A percentile compares a stretch with the other conserved stretches of the same genome.
phyloP scores from a whole-genome alignment of 2,797 vertebrate species.

The Philypnodon macrostomus region DNA sequence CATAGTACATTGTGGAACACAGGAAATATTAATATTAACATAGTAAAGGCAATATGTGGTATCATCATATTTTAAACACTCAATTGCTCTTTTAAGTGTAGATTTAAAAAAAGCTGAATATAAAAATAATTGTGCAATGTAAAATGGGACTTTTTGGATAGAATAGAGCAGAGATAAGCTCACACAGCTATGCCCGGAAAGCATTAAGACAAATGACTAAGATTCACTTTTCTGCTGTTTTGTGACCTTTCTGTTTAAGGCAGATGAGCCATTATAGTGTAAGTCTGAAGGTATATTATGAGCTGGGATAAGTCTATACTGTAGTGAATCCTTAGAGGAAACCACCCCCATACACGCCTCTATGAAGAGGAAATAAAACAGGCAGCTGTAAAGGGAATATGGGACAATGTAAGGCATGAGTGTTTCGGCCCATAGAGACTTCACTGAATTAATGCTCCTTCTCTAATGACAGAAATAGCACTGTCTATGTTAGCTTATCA shows the following conservation, averaged over 20 bases:
- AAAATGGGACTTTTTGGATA: no score
- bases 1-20: no score
- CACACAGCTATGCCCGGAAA: not conserved
- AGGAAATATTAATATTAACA: no score
- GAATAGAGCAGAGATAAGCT: no score
- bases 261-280: constrained; percentile 8
- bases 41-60: no score
- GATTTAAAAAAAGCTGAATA: no score
- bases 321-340: constrained; percentile 13
- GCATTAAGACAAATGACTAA: not conserved
- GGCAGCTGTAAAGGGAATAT: constrained; percentile 18
- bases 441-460: constrained; percentile 1
- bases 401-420: constrained; percentile 17
- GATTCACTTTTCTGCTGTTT: constrained; percentile 1
- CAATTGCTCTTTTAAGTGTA: not conserved
- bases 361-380: constrained; percentile 1
- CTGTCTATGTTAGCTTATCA: not conserved
- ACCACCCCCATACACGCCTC: not conserved
- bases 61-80: no score
- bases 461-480: not conserved
- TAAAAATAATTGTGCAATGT: no score
- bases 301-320: constrained; percentile 1
- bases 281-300: constrained; percentile 3
- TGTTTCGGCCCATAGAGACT: constrained; percentile 10
- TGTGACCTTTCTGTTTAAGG: constrained; percentile 11